A percentile compares a stretch with the other conserved stretches of the same genome.
Evolutionary conservation across 64 coral and sea anemone genomes (phyloP).

Genomic region (Pocillopora damicornis): DNA sequence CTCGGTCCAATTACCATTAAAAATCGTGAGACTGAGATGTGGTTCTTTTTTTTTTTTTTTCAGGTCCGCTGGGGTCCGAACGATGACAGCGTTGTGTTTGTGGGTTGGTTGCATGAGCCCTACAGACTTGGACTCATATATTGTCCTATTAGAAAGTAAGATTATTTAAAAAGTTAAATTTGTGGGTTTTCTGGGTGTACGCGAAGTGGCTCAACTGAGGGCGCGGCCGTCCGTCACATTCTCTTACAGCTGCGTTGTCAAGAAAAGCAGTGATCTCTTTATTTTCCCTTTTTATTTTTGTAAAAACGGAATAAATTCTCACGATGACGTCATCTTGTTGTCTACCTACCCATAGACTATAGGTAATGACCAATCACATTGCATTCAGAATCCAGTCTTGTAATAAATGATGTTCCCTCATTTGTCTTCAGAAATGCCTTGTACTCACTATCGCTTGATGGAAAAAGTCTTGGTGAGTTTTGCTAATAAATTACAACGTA

Average conservation of each 20-base stretch:
- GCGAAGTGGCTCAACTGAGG: not conserved
- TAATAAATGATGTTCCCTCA: not conserved
- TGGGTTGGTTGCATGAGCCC: conserved; percentile 71
- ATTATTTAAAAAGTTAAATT: not conserved
- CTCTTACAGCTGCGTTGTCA: not conserved
- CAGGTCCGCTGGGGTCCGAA: conserved; percentile 79
- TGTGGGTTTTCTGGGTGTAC: not conserved
- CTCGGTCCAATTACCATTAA: too few species aligned
- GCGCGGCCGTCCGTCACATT: too few species aligned
- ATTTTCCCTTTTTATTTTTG: too few species aligned
- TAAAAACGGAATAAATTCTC: too few species aligned
- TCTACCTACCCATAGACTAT: too few species aligned
- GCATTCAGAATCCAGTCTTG: not conserved
- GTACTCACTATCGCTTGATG: conserved; percentile 61
- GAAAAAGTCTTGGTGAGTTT: conserved; percentile 49
- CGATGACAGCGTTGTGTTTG: conserved; percentile 71
- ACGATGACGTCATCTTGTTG: too few species aligned
- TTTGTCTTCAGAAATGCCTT: conserved; percentile 57
- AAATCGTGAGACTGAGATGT: not conserved
- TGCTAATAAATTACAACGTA: not conserved
- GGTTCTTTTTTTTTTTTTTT: not conserved
- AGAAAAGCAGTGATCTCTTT: not conserved
- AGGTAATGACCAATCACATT: not conserved
- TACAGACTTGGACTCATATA: conserved; percentile 74
- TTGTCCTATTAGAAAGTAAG: conserved; percentile 83